A percentile compares a stretch with the other conserved stretches of the same genome.
These are phyloP conservation scores for Sebastes iracundus DNA, from an alignment of 2,797 vertebrate species.

Conservation along the genomic window DNA sequence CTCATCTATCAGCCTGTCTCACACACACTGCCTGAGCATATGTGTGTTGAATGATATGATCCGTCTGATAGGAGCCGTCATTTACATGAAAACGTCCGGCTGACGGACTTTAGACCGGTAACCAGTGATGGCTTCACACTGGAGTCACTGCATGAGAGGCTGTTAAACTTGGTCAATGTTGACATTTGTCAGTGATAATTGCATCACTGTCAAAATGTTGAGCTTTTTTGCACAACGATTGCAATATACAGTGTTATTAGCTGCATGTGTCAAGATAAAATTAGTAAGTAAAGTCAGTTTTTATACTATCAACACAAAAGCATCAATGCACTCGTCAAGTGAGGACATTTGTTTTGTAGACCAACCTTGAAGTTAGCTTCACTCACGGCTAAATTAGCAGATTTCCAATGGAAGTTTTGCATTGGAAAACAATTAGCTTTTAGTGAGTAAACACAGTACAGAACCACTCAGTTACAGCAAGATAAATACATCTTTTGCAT, in stretches of 20 bases:
- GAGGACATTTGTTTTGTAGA: not conserved
- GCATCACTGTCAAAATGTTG: not conserved
- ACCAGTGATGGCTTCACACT: not conserved
- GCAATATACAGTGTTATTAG: not conserved
- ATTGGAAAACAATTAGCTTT: not conserved
- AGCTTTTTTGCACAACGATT: not conserved
- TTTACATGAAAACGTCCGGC: constrained; percentile 26
- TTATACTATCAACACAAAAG: not conserved
- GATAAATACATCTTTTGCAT: not conserved
- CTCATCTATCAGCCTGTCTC: not conserved
- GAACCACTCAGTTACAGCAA: not conserved
- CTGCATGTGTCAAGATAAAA: not conserved
- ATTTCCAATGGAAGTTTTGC: not conserved
- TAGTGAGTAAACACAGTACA: too few species aligned
- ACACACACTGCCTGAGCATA: not conserved
- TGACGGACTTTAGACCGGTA: constrained; percentile 12
- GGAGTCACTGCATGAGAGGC: not conserved
- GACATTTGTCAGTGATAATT: not conserved
- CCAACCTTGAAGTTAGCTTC: not conserved
- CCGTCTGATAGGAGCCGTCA: constrained; percentile 26
- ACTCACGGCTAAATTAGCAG: not conserved
- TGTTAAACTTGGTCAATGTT: not conserved
- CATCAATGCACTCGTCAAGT: not conserved
- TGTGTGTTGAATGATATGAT: not conserved
- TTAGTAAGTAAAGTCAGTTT: not conserved